Conservation (phyloP, 2,888 invertebrate species). For the Sphaerophoria taeniata region DNA sequence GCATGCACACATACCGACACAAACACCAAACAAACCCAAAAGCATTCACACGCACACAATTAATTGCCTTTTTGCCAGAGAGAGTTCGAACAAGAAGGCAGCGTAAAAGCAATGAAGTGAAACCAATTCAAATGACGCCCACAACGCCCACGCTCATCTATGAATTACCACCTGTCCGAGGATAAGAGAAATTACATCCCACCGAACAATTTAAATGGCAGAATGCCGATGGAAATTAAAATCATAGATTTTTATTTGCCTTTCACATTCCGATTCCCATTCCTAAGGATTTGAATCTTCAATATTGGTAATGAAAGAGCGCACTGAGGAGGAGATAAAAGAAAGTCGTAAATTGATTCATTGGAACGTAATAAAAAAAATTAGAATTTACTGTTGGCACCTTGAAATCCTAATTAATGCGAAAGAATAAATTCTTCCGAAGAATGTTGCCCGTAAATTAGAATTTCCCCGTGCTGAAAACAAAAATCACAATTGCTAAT, state of each 20-base stretch:
- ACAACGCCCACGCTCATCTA: constrained; percentile 30
- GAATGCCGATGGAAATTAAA: constrained; percentile 74
- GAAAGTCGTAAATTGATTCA: constrained; percentile 50
- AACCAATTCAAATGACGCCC: constrained; percentile 62
- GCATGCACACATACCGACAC: neutral
- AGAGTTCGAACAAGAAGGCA: neutral
- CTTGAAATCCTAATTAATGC: constrained; percentile 37
- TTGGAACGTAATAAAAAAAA: constrained; percentile 45
- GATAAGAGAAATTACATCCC: constrained; percentile 71
- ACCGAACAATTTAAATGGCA: constrained; percentile 69
- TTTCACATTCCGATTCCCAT: constrained; percentile 16
- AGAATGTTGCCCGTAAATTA: too few species aligned
- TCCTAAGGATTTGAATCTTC: constrained; percentile 10
- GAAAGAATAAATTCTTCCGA: neutral
- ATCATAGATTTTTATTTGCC: constrained; percentile 71
- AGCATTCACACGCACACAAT: constrained; percentile 48
- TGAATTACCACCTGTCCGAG: constrained; percentile 71
- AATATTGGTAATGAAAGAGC: constrained; percentile 9
- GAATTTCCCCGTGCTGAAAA: too few species aligned
- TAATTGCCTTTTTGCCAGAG: constrained; percentile 38
- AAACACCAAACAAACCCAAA: neutral
- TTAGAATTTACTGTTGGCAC: constrained; percentile 50
- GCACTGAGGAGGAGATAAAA: constrained; percentile 38
- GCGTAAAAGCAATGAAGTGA: constrained; percentile 49
- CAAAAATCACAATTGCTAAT: too few species aligned